Percentiles rank a stretch among this genome's conserved stretches.
Evolutionary conservation across 2,888 invertebrate genomes (phyloP).

Genomic region (Biston betularia): DNA sequence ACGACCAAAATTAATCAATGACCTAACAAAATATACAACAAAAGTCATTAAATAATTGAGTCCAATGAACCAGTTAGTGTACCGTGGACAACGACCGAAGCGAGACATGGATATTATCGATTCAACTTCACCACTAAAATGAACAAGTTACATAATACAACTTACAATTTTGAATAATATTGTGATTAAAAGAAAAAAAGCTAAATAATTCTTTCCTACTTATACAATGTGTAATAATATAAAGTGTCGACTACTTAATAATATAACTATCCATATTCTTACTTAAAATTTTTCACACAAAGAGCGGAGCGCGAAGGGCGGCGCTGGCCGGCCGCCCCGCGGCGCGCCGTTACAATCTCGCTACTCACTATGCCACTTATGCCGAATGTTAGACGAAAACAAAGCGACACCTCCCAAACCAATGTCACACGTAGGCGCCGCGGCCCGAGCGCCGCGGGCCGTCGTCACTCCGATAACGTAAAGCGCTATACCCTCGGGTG

Average conservation of each 20-base stretch:
- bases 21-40: slow-evolving; percentile 87
- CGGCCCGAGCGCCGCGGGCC: not conserved
- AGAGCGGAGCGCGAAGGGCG: slow-evolving; percentile 65
- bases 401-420: slow-evolving; percentile 78
- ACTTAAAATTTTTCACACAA: slow-evolving; percentile 83
- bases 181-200: slow-evolving; percentile 85
- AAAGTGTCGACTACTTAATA: slow-evolving; percentile 85
- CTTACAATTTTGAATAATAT: slow-evolving; percentile 86
- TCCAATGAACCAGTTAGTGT: slow-evolving; percentile 78
- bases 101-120: slow-evolving; percentile 69
- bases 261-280: slow-evolving; percentile 82
- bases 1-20: slow-evolving; percentile 85
- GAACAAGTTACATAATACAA: slow-evolving; percentile 83
- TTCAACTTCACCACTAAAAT: slow-evolving; percentile 78
- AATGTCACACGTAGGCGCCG: slow-evolving; percentile 67
- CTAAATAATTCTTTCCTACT: slow-evolving; percentile 86
- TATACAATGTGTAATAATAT: slow-evolving; percentile 85
- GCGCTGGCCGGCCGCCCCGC: slow-evolving; percentile 41
- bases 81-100: slow-evolving; percentile 73
- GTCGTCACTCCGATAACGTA: slow-evolving; percentile 47
- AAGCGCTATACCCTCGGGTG: slow-evolving; percentile 71
- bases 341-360: slow-evolving; percentile 67
- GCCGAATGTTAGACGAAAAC: slow-evolving; percentile 77
- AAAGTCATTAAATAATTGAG: slow-evolving; percentile 86
- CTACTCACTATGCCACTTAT: slow-evolving; percentile 75